Conservation (phyloP, 1,140 invertebrate species). For the Trinorchestia longiramus region DNA sequence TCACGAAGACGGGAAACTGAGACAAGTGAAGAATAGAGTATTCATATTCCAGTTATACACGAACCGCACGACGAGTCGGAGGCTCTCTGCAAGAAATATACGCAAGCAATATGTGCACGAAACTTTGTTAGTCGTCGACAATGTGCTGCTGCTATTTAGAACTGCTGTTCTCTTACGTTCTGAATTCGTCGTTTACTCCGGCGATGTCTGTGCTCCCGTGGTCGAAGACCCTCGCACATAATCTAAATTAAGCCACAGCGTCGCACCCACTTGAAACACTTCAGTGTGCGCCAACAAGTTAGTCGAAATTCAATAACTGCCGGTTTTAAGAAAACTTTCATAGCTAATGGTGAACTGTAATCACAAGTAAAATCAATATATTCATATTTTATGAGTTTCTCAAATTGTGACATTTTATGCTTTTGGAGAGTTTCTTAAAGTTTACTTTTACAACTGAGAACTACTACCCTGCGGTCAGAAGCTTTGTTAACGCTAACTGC, state of each 20-base stretch:
- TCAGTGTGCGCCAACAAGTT: not conserved
- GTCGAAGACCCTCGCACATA: not conserved
- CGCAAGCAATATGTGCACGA: not conserved
- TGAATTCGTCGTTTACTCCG: not conserved
- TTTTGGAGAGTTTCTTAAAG: not conserved
- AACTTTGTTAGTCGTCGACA: not conserved
- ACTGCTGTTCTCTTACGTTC: not conserved
- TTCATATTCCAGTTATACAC: not conserved
- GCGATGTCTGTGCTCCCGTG: not conserved
- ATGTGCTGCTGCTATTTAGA: not conserved
- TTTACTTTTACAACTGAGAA: too few relatives aligned
- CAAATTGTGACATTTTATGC: not conserved
- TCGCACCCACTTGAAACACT: not conserved
- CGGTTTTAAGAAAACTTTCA: not conserved
- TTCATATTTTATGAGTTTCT: not conserved
- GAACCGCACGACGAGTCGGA: not conserved
- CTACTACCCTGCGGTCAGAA: not conserved
- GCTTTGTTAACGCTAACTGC: not conserved
- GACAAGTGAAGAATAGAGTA: not conserved
- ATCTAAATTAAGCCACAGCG: not conserved
- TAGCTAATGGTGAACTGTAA: not conserved
- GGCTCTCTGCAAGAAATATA: not conserved
- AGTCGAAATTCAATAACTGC: not conserved
- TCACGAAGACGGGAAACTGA: not conserved
- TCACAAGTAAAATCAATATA: not conserved